These are phyloP conservation scores for Ceyx cyanopectus DNA, from an alignment of 2,113 vertebrate genomes.

Conservation along the genomic window DNA sequence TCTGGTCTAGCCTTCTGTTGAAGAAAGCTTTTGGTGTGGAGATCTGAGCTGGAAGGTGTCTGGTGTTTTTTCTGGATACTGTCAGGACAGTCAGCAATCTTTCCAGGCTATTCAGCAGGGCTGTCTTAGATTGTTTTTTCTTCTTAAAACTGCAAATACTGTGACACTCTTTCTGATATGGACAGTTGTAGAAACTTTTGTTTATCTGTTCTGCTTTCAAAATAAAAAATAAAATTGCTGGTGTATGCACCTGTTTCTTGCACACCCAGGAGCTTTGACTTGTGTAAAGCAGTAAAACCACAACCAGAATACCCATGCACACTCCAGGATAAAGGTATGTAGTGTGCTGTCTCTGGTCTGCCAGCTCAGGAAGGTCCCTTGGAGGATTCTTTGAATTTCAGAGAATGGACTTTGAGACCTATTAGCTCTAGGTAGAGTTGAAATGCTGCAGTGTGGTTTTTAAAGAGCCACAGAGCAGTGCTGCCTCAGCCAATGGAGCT, in stretches of 20 bases:
- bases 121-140: background rate
- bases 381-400: background rate
- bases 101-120: background rate
- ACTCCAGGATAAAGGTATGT: too few species aligned
- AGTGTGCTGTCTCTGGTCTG: background rate
- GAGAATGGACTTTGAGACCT: background rate
- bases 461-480: background rate
- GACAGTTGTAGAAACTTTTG: background rate
- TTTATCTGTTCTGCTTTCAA: background rate
- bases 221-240: background rate
- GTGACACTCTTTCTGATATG: background rate
- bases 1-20: background rate
- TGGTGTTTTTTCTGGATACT: background rate
- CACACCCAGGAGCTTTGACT: background rate
- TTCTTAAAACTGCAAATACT: too few species aligned
- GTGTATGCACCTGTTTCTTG: background rate
- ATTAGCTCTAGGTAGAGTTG: background rate
- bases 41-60: background rate
- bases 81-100: background rate
- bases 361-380: background rate
- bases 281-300: background rate
- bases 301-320: background rate
- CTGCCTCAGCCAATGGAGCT: background rate
- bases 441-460: background rate
- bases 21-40: background rate